These are phyloP conservation scores for Brachionus koreanus DNA, from an alignment of 1,140 invertebrate genomes.

Conservation along the genomic window DNA sequence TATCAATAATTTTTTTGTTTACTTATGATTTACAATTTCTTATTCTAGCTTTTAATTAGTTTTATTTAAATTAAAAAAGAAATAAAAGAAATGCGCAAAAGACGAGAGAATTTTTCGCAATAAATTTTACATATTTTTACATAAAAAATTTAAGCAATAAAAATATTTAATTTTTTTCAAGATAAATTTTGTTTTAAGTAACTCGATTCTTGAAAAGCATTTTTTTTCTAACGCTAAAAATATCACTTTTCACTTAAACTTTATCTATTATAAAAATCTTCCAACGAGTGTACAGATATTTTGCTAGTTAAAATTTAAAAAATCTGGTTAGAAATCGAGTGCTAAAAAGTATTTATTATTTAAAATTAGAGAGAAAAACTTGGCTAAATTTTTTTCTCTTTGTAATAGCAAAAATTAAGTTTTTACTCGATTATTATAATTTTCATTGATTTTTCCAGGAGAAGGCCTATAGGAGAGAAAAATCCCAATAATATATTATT, in stretches of 20 bases:
- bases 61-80: background rate
- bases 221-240: background rate
- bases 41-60: background rate
- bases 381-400: background rate
- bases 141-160: background rate
- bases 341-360: background rate
- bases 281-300: too few species aligned
- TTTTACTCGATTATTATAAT: background rate
- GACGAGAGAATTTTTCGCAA: background rate
- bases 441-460: background rate
- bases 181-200: background rate
- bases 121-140: background rate
- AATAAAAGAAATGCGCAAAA: background rate
- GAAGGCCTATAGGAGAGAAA: background rate
- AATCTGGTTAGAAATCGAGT: background rate
- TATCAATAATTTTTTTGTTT: too few species aligned
- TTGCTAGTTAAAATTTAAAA: background rate
- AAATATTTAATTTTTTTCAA: background rate
- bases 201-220: background rate
- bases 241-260: background rate
- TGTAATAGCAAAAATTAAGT: background rate
- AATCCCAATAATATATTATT: background rate
- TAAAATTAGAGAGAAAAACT: background rate
- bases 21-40: too few species aligned
- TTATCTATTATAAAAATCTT: background rate